Evolutionary conservation across 2,113 vertebrate genomes (phyloP), one percentile per base, ranked within the genome.

Genomic region (Aegotheles bennettii): DNA sequence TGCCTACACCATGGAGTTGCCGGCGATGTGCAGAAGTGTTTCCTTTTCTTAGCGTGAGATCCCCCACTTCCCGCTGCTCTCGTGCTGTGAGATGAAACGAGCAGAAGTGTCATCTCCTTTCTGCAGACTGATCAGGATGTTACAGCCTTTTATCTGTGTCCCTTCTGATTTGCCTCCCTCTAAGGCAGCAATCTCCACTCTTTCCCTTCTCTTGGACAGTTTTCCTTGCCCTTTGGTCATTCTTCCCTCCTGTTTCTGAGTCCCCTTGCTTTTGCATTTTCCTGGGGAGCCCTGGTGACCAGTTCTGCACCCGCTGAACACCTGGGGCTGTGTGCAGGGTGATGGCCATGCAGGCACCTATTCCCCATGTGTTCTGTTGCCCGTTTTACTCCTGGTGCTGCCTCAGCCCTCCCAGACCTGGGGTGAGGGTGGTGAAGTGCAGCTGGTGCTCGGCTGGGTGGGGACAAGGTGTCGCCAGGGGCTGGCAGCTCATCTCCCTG

Each of bases 361-460:
- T 38, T 64, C 47, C 18, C 19, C 33, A 26, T 0, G 1, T 15
- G 24, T 36, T 54, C 23, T 28, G 23, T 11, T 31, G 43, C 43
- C 28, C 0, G 0, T 47, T 47, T 21, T 0, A 8, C 18, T 53
- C 7, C 16, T 0, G 1, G 51, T 36, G 23, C 28, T 40, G 33
- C 64, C 51, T 28, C 33, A 71, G 17, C 20, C 5, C 16, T 47
- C 47, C 31, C 7, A 3, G 15, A 11, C n/a, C 7, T 0, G 0
- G 11, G 17, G 13, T 40, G 7, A 38, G 0, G 3, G 36, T 12
- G 43, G 50, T 21, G 13, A 29, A 20, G 31, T 8, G 19, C 25
- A 33, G 13, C 5, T 0, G 5, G 50, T 82, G 57, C 56, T 53
- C 11, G 70, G 50, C 21, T n/a, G 19, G 31, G 10, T 56, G 0